Percentiles rank a stretch among this genome's conserved stretches.
Evolutionary conservation across 2,113 vertebrate species (phyloP).

Genomic region (Myotis davidii): DNA sequence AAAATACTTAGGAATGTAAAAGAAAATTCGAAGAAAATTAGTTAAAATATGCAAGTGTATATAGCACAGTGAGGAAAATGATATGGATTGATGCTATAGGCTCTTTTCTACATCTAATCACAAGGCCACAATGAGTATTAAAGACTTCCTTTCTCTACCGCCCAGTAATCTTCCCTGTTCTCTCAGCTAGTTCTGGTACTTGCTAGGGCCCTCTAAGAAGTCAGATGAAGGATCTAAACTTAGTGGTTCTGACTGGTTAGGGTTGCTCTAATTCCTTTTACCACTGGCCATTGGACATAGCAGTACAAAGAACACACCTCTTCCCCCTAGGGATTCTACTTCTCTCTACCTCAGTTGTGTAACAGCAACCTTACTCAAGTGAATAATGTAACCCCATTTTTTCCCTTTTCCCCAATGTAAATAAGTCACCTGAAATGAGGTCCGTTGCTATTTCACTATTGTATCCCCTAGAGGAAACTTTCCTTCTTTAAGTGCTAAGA

Average conservation of each 20-base stretch:
- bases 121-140: not conserved
- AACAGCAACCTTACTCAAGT: not conserved
- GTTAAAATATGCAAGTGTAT: not conserved
- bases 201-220: not conserved
- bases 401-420: not conserved
- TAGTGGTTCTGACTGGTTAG: not conserved
- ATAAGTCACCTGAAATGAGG: not conserved
- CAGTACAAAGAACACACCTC: not conserved
- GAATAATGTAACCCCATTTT: not conserved
- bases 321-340: not conserved
- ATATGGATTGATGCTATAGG: not conserved
- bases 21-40: not conserved
- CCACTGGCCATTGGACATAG: not conserved
- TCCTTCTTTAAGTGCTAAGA: not conserved
- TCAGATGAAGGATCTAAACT: not conserved
- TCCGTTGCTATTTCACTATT: not conserved
- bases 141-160: not conserved
- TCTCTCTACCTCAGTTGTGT: not conserved
- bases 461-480: not conserved
- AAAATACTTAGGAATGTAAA: not conserved
- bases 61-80: not conserved
- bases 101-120: not conserved
- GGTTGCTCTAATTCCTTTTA: not conserved
- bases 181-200: not conserved
- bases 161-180: not conserved